These are phyloP conservation scores for Colinus virginianus DNA, from an alignment of 2,113 vertebrate species.

Conservation along the genomic window DNA sequence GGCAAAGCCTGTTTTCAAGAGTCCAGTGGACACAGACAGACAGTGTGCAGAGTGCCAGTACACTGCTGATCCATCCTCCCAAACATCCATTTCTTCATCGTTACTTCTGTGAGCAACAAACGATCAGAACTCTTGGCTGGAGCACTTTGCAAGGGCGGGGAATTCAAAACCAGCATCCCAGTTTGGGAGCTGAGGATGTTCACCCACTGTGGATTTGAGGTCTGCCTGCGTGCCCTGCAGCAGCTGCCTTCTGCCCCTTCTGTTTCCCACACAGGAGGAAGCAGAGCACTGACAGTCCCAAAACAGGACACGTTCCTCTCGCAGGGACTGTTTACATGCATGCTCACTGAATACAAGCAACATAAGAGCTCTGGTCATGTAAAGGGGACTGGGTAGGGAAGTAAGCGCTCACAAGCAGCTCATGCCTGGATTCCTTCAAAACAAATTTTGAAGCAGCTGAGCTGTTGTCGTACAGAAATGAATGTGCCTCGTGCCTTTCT, in stretches of 20 bases:
- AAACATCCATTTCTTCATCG: too few relatives aligned
- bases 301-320: not conserved
- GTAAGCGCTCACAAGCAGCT: not conserved
- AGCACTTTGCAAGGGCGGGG: rapidly evolving
- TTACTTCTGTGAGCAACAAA: too few relatives aligned
- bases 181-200: rapidly evolving
- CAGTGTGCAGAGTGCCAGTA: not conserved
- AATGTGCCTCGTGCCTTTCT: not conserved
- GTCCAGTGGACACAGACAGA: not conserved
- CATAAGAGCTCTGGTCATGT: not conserved
- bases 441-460: not conserved
- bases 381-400: not conserved
- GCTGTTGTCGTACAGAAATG: not conserved
- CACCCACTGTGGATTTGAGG: not conserved
- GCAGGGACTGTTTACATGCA: rapidly evolving
- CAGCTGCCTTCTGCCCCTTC: not conserved
- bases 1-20: not conserved
- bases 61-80: not conserved
- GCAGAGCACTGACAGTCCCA: rapidly evolving
- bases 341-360: not conserved
- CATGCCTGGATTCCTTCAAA: not conserved
- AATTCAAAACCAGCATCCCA: rapidly evolving
- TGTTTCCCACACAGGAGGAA: not conserved
- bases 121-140: not conserved
- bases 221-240: not conserved